Conservation (phyloP, 2,113 vertebrate genomes). For the Pagrus major region DNA sequence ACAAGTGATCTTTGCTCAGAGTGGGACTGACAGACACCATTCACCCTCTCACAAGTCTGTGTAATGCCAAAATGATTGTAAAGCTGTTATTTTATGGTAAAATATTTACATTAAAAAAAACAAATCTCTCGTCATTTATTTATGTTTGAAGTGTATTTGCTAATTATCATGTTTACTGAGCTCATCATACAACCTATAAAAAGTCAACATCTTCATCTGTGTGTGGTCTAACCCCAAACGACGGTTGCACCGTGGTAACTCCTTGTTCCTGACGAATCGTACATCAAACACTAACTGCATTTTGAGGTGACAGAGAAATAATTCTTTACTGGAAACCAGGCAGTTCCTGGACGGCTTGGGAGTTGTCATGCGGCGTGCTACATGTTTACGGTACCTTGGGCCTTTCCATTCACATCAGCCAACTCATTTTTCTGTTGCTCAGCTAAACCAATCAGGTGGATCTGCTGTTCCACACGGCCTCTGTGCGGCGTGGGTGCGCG, state of each 20-base stretch:
- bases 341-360: conserved; percentile 44
- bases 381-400: conserved; percentile 51
- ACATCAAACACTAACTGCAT: conserved; percentile 37
- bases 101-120: too few relatives aligned
- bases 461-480: conserved; percentile 35
- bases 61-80: too few relatives aligned
- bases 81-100: too few relatives aligned
- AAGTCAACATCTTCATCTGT: neutral
- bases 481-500: neutral
- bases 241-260: neutral
- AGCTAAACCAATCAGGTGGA: conserved; percentile 67
- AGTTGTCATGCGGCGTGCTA: conserved; percentile 44
- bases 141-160: neutral
- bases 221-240: neutral
- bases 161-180: neutral
- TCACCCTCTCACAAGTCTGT: too few relatives aligned
- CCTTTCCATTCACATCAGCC: conserved; percentile 58
- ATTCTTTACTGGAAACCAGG: conserved; percentile 58
- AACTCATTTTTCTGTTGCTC: conserved; percentile 63
- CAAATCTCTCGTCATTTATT: neutral
- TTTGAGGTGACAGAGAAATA: conserved; percentile 32
- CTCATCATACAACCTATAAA: neutral
- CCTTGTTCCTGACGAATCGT: conserved; percentile 33
- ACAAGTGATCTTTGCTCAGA: too few relatives aligned
- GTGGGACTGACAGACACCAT: too few relatives aligned